phyloP scores from a whole-genome alignment of 1,140 invertebrate species.

The Listronotus oregonensis region DNA sequence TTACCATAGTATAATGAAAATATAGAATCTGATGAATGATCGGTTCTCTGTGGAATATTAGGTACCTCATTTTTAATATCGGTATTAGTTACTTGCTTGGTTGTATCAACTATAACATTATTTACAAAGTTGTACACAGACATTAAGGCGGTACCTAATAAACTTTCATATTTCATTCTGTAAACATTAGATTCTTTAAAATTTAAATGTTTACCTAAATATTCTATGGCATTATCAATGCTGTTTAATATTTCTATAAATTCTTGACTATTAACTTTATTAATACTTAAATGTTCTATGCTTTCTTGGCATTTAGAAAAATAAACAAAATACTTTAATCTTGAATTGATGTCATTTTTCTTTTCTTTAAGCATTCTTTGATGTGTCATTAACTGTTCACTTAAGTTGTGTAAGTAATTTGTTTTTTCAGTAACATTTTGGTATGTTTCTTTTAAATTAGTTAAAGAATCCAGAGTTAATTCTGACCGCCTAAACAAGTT shows the following conservation, averaged over 20 bases:
- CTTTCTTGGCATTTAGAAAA: constrained; percentile 79
- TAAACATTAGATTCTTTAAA: constrained; percentile 81
- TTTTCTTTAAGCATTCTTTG: constrained; percentile 81
- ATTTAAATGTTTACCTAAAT: constrained; percentile 72
- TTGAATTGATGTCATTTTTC: constrained; percentile 78
- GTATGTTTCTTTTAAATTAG: constrained; percentile 76
- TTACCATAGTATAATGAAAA: constrained; percentile 93
- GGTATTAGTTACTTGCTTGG: constrained; percentile 67
- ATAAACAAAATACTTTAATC: constrained; percentile 85
- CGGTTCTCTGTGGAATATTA: constrained; percentile 31
- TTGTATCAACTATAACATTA: constrained; percentile 63
- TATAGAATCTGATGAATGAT: constrained; percentile 69
- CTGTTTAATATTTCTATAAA: constrained; percentile 79
- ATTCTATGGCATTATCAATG: constrained; percentile 86
- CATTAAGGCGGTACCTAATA: constrained; percentile 75
- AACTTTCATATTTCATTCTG: constrained; percentile 78
- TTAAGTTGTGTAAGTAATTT: constrained; percentile 85
- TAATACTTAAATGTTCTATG: constrained; percentile 67
- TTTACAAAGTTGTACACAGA: constrained; percentile 50
- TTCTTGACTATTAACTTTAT: constrained; percentile 77
- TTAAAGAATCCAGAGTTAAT: constrained; percentile 71
- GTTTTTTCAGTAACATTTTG: constrained; percentile 87
- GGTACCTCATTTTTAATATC: constrained; percentile 56
- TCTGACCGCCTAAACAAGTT: constrained; percentile 72
- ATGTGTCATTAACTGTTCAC: constrained; percentile 86